Evolutionary conservation across 2,797 vertebrate species (phyloP).

Genomic region (Presbytis comata): DNA sequence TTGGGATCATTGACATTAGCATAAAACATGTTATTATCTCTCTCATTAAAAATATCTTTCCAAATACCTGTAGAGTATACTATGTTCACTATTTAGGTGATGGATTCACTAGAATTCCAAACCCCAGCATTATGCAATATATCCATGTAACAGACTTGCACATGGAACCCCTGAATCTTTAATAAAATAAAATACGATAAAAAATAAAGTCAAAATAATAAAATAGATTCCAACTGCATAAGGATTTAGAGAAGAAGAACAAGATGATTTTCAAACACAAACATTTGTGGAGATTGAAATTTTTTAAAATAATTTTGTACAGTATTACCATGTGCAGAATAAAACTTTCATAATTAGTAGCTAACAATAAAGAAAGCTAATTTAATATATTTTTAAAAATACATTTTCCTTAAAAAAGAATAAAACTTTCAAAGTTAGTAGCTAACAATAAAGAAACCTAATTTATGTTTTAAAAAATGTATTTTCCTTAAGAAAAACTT

Average conservation of each 20-base stretch:
- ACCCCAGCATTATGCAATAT: not conserved
- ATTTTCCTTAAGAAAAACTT: not conserved
- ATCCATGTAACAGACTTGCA: not conserved
- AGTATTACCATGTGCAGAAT: not conserved
- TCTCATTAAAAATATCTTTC: not conserved
- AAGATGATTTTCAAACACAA: slow-evolving; percentile 68
- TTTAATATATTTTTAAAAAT: not conserved
- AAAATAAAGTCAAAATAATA: not conserved
- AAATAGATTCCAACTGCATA: not conserved
- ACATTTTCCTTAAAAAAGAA: no score
- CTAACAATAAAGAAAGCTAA: not conserved
- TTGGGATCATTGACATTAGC: not conserved
- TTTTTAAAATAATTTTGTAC: slow-evolving; percentile 30
- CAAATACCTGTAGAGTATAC: not conserved
- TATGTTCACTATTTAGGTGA: not conserved
- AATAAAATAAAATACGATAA: not conserved
- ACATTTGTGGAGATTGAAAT: slow-evolving; percentile 11
- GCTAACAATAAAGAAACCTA: no score
- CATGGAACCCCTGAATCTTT: not conserved
- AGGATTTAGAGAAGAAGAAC: not conserved
- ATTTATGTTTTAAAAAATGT: not conserved
- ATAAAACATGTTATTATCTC: not conserved
- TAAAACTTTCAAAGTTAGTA: no score
- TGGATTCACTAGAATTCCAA: not conserved
- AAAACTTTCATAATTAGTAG: not conserved